Evolutionary conservation across 2,888 invertebrate species (phyloP).

Genomic region (Volucella bombylans): DNA sequence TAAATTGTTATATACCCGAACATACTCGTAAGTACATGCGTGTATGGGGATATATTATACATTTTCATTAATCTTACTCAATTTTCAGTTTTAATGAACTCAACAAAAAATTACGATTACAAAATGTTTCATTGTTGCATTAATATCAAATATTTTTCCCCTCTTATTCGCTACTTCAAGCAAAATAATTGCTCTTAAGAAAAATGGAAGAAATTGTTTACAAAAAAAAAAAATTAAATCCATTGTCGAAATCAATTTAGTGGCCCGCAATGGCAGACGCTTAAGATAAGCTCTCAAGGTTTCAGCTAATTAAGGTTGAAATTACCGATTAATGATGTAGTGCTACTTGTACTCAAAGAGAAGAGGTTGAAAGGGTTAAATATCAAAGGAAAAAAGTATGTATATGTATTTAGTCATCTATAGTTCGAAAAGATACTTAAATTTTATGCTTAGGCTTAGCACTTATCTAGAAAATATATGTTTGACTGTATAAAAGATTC

Average conservation of each 20-base stretch:
- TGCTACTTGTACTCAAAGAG: neutral
- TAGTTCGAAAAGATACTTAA: neutral
- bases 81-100: conserved; percentile 56
- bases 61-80: conserved; percentile 38
- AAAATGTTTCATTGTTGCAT: conserved; percentile 43
- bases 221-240: conserved; percentile 18
- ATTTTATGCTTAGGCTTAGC: too few relatives aligned
- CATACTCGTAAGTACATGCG: neutral
- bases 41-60: too few relatives aligned
- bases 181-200: conserved; percentile 51
- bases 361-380: neutral
- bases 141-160: conserved; percentile 31
- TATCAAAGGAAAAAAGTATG: conserved; percentile 3
- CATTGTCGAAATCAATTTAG: conserved; percentile 57
- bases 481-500: neutral
- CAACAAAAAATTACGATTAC: conserved; percentile 52
- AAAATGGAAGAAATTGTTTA: conserved; percentile 2
- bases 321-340: conserved; percentile 29
- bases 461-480: neutral
- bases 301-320: conserved; percentile 52
- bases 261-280: conserved; percentile 29
- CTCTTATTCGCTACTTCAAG: conserved; percentile 22
- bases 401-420: conserved; percentile 2
- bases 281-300: conserved; percentile 56
- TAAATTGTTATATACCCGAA: conserved; percentile 14